These are phyloP conservation scores for Ormyrus thymus DNA, from an alignment of 2,888 invertebrate genomes.

Conservation along the genomic window DNA sequence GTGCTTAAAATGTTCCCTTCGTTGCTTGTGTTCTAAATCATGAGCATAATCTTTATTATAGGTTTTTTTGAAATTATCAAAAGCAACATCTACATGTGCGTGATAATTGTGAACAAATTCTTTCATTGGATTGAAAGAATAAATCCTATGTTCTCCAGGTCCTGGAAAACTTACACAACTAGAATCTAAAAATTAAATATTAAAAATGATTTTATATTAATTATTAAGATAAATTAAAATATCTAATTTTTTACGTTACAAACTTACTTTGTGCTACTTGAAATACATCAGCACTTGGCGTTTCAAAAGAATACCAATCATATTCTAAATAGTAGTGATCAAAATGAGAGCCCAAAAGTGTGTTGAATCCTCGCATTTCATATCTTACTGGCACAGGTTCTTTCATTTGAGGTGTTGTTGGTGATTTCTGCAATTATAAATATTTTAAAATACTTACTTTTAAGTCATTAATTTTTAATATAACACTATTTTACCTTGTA, in stretches of 20 bases:
- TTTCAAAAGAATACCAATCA: conserved; percentile 79
- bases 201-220: conserved; percentile 13
- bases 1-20: conserved; percentile 89
- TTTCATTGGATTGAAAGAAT: conserved; percentile 94
- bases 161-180: conserved; percentile 90
- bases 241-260: conserved; percentile 20
- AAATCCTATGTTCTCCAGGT: conserved; percentile 85
- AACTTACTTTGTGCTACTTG: conserved; percentile 79
- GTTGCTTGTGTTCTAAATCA: conserved; percentile 81
- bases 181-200: conserved; percentile 76
- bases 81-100: conserved; percentile 84
- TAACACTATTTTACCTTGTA: conserved; percentile 77
- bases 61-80: conserved; percentile 83
- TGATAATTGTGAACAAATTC: conserved; percentile 88
- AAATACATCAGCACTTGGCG: conserved; percentile 83
- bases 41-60: conserved; percentile 83
- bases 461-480: conserved; percentile 19
- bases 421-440: conserved; percentile 65
- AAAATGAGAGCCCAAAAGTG: conserved; percentile 94
- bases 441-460: conserved; percentile 10
- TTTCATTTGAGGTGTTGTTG: conserved; percentile 60
- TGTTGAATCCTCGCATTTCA: conserved; percentile 96
- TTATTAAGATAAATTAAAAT: conserved; percentile 13
- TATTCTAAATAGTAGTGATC: conserved; percentile 95
- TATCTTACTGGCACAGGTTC: conserved; percentile 78